Evolutionary conservation across 2,888 invertebrate species (phyloP).

Genomic region (Sisyra terminalis): DNA sequence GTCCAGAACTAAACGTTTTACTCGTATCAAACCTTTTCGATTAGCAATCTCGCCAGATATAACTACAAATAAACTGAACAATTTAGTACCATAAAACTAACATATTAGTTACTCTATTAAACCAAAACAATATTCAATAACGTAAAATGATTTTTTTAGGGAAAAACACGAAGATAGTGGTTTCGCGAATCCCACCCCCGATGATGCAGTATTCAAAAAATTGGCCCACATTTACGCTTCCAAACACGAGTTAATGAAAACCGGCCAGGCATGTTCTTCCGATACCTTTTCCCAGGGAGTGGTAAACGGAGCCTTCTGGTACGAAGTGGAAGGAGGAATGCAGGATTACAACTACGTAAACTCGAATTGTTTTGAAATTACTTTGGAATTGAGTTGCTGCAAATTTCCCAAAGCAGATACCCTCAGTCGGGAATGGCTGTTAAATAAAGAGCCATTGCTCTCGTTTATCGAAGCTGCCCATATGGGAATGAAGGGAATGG

Average conservation of each 20-base stretch:
- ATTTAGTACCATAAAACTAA: too few relatives aligned
- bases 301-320: slow-evolving; percentile 90
- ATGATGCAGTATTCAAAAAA: slow-evolving; percentile 63
- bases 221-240: slow-evolving; percentile 63
- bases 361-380: slow-evolving; percentile 93
- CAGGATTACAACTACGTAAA: slow-evolving; percentile 94
- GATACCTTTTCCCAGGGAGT: slow-evolving; percentile 66
- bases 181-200: slow-evolving; percentile 60
- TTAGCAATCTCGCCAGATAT: too few relatives aligned
- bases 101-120: too few relatives aligned
- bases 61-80: too few relatives aligned
- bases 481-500: slow-evolving; percentile 50
- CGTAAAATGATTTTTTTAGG: slow-evolving; percentile 1
- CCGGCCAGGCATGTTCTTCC: slow-evolving; percentile 51
- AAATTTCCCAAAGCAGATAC: slow-evolving; percentile 67
- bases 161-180: slow-evolving; percentile 23
- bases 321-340: slow-evolving; percentile 86
- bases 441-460: slow-evolving; percentile 73
- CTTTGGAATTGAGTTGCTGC: slow-evolving; percentile 90
- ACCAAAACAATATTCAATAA: too few relatives aligned
- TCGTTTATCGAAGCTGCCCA: slow-evolving; percentile 70
- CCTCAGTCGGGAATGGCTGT: slow-evolving; percentile 65
- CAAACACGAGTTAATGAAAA: slow-evolving; percentile 56
- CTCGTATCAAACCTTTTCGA: too few relatives aligned
- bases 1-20: too few relatives aligned